Conservation (phyloP, 2,113 vertebrate genomes). For the Entelurus aequoreus region DNA sequence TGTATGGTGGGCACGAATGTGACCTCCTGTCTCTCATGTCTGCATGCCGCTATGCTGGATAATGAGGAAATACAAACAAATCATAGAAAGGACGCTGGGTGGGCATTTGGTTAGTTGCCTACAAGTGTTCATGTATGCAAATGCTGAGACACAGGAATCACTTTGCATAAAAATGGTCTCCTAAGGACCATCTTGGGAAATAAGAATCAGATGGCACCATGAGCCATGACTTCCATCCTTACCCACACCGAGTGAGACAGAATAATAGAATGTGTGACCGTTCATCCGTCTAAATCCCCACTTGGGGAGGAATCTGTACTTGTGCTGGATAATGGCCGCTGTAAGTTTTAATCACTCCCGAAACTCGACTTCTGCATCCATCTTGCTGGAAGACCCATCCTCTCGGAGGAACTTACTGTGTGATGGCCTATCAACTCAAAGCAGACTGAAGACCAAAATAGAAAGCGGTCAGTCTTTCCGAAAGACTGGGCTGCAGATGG, state of each 20-base stretch:
- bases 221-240: slow-evolving; percentile 19
- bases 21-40: slow-evolving; percentile 51
- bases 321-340: slow-evolving; percentile 41
- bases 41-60: slow-evolving; percentile 25
- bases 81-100: slow-evolving; percentile 14
- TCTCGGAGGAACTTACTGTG: slow-evolving; percentile 42
- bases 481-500: slow-evolving; percentile 39
- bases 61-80: slow-evolving; percentile 47
- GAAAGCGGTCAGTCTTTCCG: slow-evolving; percentile 30
- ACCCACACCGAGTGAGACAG: slow-evolving; percentile 35
- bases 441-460: slow-evolving; percentile 45
- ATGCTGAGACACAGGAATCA: slow-evolving; percentile 23
- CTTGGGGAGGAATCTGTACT: slow-evolving; percentile 32
- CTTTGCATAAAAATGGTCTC: slow-evolving; percentile 29
- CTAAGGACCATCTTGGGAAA: background rate
- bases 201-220: slow-evolving; percentile 30
- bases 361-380: slow-evolving; percentile 38
- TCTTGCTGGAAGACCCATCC: slow-evolving; percentile 34
- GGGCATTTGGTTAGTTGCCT: background rate
- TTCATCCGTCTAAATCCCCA: slow-evolving; percentile 18
- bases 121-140: slow-evolving; percentile 33
- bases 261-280: slow-evolving; percentile 4
- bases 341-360: slow-evolving; percentile 57
- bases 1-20: slow-evolving; percentile 61
- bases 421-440: slow-evolving; percentile 32